phyloP scores from a whole-genome alignment of 2,888 invertebrate species.

The Parasteatoda lunata region DNA sequence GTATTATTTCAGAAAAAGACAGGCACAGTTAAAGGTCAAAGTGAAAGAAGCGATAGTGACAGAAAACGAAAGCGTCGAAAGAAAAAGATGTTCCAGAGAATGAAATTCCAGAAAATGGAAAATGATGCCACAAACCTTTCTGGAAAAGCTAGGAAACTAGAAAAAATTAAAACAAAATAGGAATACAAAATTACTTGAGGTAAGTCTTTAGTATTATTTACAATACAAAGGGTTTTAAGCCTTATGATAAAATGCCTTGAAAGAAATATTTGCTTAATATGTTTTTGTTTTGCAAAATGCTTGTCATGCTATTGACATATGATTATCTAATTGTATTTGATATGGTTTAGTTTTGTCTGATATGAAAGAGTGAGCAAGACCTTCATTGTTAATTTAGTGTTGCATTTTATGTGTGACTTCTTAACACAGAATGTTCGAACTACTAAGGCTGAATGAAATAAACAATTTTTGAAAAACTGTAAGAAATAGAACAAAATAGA shows the following conservation, averaged over 20 bases:
- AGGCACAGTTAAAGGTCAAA: slow-evolving; percentile 80
- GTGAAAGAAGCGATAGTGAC: slow-evolving; percentile 89
- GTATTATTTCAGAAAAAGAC: slow-evolving; percentile 72
- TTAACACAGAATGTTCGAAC: slow-evolving; percentile 82
- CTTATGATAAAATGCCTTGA: neutral
- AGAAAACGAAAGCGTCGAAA: slow-evolving; percentile 92
- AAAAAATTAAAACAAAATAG: slow-evolving; percentile 76
- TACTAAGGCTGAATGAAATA: slow-evolving; percentile 76
- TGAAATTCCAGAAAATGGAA: slow-evolving; percentile 71
- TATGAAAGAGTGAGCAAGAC: too few species aligned
- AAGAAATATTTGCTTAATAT: neutral
- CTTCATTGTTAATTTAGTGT: neutral
- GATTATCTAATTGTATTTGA: neutral
- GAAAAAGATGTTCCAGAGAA: slow-evolving; percentile 80
- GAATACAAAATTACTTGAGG: slow-evolving; percentile 78
- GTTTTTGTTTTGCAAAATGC: neutral
- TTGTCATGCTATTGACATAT: too few species aligned
- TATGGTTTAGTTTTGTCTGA: neutral
- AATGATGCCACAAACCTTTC: slow-evolving; percentile 69
- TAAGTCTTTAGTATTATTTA: slow-evolving; percentile 73
- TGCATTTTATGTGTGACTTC: slow-evolving; percentile 72
- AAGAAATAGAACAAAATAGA: slow-evolving; percentile 81
- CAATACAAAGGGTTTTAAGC: neutral
- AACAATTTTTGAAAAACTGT: slow-evolving; percentile 84
- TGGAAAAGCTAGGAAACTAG: slow-evolving; percentile 26